These are phyloP conservation scores for Arbacia lixula DNA, from an alignment of 53 echinoderm and acorn worm genomes.

Conservation along the genomic window DNA sequence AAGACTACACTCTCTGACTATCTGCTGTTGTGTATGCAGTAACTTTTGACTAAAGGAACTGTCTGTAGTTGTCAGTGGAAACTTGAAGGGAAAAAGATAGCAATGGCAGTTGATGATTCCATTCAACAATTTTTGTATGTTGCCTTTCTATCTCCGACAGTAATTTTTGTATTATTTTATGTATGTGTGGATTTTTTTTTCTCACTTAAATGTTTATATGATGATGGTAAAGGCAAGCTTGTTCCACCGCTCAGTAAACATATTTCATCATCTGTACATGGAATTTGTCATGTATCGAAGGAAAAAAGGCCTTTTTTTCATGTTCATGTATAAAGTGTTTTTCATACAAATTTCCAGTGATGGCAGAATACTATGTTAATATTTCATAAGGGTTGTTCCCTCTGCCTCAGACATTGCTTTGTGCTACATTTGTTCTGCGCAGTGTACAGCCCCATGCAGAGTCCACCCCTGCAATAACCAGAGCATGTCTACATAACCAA, in stretches of 20 bases:
- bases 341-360: slow-evolving; percentile 55
- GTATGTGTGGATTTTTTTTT: slow-evolving; percentile 32
- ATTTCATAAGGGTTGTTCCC: slow-evolving; percentile 31
- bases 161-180: not conserved
- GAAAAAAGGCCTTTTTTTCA: slow-evolving; percentile 55
- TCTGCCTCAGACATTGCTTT: slow-evolving; percentile 1
- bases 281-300: slow-evolving; percentile 32
- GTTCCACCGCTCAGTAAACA: slow-evolving; percentile 39
- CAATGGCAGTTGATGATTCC: not conserved
- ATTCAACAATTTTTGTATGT: slow-evolving; percentile 14
- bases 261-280: slow-evolving; percentile 30
- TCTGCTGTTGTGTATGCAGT: no score
- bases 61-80: no score
- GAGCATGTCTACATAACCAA: no score
- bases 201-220: slow-evolving; percentile 42
- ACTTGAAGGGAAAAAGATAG: no score
- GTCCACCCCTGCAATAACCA: no score
- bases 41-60: no score
- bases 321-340: slow-evolving; percentile 60
- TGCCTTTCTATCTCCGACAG: slow-evolving; percentile 10
- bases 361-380: slow-evolving; percentile 42
- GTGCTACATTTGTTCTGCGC: not conserved
- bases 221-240: slow-evolving; percentile 30
- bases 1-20: no score
- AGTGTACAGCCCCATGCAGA: not conserved